Conservation (phyloP, 2,113 vertebrate species). For the Chlorodrepanis virens region DNA sequence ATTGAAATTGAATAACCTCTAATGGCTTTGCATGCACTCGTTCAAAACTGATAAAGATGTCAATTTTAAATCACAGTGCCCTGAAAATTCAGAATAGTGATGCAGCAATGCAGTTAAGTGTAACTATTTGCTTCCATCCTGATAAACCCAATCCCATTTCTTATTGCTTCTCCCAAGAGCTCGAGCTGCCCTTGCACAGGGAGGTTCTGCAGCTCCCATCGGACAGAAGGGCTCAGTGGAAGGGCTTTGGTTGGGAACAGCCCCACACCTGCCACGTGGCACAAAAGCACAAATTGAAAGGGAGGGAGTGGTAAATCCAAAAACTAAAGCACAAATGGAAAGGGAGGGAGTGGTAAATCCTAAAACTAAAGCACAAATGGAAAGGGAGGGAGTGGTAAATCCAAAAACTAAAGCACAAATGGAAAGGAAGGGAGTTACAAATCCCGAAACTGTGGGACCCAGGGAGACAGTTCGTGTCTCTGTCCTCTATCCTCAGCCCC, state of each 20-base stretch:
- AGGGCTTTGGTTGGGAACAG: background rate
- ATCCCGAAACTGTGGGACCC: background rate
- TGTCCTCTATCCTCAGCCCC: background rate
- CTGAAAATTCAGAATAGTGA: background rate
- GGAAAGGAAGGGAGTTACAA: background rate
- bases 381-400: no score
- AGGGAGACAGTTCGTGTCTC: fast-evolving
- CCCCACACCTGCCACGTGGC: fast-evolving
- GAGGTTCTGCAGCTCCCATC: background rate
- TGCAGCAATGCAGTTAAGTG: background rate
- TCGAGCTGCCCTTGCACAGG: fast-evolving
- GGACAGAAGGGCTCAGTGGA: background rate
- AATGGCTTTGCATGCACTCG: background rate
- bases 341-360: no score
- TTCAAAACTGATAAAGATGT: background rate
- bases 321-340: no score
- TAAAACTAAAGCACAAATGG: no score
- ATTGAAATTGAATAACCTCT: background rate
- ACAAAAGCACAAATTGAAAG: background rate
- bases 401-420: no score
- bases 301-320: no score
- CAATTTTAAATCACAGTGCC: background rate
- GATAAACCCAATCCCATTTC: background rate
- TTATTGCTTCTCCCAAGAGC: background rate
- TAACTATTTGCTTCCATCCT: background rate